phyloP scores from a whole-genome alignment of 2,797 vertebrate species.

The Poecile montanus region DNA sequence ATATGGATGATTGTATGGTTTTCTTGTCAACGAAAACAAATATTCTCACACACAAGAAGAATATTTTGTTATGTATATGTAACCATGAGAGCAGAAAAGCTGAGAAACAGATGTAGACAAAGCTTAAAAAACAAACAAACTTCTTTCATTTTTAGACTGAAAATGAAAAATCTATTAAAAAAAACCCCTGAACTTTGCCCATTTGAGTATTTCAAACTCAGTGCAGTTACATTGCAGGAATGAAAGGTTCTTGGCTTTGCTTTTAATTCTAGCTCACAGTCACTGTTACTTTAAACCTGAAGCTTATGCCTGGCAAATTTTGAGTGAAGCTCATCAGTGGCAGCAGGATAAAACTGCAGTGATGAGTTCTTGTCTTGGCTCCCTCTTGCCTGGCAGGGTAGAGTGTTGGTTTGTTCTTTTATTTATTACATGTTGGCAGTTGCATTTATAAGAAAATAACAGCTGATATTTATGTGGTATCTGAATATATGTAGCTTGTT shows the following conservation, averaged over 20 bases:
- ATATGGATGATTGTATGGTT: background rate
- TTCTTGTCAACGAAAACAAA: background rate
- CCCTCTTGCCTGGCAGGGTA: conserved; percentile 39
- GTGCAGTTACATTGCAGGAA: background rate
- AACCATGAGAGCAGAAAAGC: background rate
- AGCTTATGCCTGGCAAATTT: conserved; percentile 14
- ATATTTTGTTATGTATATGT: background rate
- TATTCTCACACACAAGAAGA: background rate
- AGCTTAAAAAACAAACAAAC: background rate
- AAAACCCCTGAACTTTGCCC: background rate
- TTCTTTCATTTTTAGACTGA: background rate
- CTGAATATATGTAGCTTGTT: conserved; percentile 15
- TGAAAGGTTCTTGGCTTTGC: conserved; percentile 15
- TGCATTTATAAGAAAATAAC: conserved; percentile 64
- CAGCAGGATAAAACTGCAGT: conserved; percentile 12
- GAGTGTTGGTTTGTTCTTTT: conserved; percentile 51
- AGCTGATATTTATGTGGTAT: conserved; percentile 56
- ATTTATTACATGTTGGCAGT: conserved; percentile 47
- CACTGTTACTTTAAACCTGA: conserved; percentile 28
- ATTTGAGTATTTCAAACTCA: background rate
- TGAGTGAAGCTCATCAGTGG: background rate
- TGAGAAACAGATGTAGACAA: background rate
- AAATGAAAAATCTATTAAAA: background rate
- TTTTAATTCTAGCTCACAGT: background rate
- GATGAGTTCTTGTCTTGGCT: conserved; percentile 40